Evolutionary conservation across 2,888 invertebrate genomes (phyloP).

Genomic region (Azorinus chamasolen): DNA sequence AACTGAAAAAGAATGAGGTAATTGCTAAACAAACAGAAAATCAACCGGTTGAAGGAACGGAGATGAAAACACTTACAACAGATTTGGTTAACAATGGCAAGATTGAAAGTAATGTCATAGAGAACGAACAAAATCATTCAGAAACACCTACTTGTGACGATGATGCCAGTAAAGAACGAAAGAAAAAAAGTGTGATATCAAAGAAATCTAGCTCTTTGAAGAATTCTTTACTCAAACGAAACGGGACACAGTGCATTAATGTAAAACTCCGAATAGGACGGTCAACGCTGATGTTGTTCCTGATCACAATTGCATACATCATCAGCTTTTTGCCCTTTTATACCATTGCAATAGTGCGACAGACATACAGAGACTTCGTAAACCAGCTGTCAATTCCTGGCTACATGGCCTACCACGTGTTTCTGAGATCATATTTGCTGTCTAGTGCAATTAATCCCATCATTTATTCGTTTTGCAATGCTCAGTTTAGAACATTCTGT

Average conservation of each 20-base stretch:
- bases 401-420: slow-evolving; percentile 66
- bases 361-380: slow-evolving; percentile 45
- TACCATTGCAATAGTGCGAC: slow-evolving; percentile 69
- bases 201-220: no score
- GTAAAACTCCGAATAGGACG: slow-evolving; percentile 59
- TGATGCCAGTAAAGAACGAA: no score
- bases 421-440: slow-evolving; percentile 73
- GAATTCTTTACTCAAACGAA: no score
- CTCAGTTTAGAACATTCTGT: slow-evolving; percentile 66
- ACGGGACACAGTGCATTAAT: neutral
- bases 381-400: slow-evolving; percentile 45
- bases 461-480: slow-evolving; percentile 75
- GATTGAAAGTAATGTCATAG: no score
- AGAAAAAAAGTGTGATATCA: no score
- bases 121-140: no score
- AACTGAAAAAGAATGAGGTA: no score
- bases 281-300: slow-evolving; percentile 76
- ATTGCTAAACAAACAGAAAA: no score
- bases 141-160: no score
- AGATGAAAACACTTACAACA: no score
- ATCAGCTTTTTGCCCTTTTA: slow-evolving; percentile 79
- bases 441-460: slow-evolving; percentile 79
- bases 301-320: slow-evolving; percentile 75
- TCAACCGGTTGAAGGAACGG: no score
- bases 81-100: no score